Evolutionary conservation across 2,113 vertebrate species (phyloP).

Genomic region (Apus apus): DNA sequence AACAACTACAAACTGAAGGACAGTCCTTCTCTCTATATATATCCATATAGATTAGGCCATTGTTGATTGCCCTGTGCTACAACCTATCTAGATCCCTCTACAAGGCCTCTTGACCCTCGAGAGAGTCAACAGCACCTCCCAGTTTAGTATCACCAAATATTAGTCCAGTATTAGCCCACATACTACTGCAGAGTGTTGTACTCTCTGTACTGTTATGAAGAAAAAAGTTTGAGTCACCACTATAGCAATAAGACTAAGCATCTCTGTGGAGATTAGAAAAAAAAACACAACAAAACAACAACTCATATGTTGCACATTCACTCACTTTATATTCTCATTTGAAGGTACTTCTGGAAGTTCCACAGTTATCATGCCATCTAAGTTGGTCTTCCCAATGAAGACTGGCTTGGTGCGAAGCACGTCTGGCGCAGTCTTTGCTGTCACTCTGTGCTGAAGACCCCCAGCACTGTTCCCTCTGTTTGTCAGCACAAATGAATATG

Average conservation of each 20-base stretch:
- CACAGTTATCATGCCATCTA: slow-evolving; percentile 95
- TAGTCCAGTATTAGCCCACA: neutral
- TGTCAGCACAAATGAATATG: slow-evolving; percentile 96
- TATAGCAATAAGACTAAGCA: neutral
- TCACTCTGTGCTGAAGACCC: slow-evolving; percentile 94
- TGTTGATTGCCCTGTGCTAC: neutral
- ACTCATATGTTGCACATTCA: neutral
- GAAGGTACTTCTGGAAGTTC: slow-evolving; percentile 91
- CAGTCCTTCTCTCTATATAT: neutral
- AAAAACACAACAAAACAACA: too few relatives aligned
- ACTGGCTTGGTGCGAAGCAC: slow-evolving; percentile 92
- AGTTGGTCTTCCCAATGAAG: slow-evolving; percentile 92
- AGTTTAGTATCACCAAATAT: neutral
- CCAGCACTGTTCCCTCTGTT: slow-evolving; percentile 98
- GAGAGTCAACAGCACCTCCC: neutral
- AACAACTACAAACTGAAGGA: neutral
- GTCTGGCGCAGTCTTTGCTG: slow-evolving; percentile 93
- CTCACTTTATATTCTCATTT: slow-evolving; percentile 91
- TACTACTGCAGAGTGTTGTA: neutral
- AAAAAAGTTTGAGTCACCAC: neutral
- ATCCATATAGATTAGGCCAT: neutral
- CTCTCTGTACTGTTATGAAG: neutral
- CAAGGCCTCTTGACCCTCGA: neutral
- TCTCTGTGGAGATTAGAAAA: neutral
- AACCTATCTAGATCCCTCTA: neutral